phyloP scores from a whole-genome alignment of 2,888 invertebrate genomes.

The Mycalesis mineus region DNA sequence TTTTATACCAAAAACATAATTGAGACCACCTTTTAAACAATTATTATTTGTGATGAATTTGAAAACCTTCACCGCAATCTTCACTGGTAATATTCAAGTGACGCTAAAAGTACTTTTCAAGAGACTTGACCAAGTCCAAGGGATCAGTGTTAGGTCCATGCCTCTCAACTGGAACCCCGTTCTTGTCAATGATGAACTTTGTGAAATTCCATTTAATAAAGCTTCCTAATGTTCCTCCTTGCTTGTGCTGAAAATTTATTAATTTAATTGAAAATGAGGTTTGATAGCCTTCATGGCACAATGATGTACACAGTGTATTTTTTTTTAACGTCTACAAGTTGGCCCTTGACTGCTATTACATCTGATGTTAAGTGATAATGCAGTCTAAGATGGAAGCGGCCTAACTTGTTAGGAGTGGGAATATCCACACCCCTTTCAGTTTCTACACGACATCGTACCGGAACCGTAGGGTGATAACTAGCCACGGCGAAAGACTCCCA shows the following conservation, averaged over 20 bases:
- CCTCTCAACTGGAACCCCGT: constrained; percentile 83
- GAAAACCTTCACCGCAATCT: constrained; percentile 14
- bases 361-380: too few species aligned
- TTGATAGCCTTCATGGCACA: too few species aligned
- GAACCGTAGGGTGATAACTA: too few species aligned
- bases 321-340: too few species aligned
- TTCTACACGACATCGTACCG: too few species aligned
- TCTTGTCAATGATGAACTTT: constrained; percentile 86
- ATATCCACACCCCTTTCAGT: too few species aligned
- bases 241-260: constrained; percentile 55
- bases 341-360: too few species aligned
- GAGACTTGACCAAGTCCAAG: constrained; percentile 65
- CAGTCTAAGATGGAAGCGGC: too few species aligned
- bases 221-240: constrained; percentile 77
- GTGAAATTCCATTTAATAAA: constrained; percentile 93
- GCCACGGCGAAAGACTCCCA: too few species aligned
- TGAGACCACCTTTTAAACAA: not conserved
- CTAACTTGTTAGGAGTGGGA: too few species aligned
- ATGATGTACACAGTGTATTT: too few species aligned
- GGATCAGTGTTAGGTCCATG: constrained; percentile 81
- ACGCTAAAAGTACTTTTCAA: constrained; percentile 74
- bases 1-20: not conserved
- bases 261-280: too few species aligned
- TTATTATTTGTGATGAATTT: not conserved
- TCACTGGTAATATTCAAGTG: constrained; percentile 36